Percentiles rank a stretch among this genome's conserved stretches.
phyloP scores from a whole-genome alignment of 2,888 invertebrate genomes.

The Pheosia gnoma region DNA sequence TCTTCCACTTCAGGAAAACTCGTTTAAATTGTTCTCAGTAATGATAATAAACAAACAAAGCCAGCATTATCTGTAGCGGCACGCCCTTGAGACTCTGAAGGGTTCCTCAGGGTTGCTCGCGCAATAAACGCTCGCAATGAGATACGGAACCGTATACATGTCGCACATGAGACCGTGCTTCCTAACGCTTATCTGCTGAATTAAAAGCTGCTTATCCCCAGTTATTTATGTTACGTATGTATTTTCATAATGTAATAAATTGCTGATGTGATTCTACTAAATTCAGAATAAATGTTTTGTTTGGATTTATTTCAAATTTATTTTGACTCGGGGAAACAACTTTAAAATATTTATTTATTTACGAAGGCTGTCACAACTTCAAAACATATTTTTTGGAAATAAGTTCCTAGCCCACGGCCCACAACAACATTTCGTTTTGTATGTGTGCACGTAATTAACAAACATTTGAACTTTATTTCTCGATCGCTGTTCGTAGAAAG shows the following conservation, averaged over 20 bases:
- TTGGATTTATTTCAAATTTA: neutral
- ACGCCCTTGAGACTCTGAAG: conserved; percentile 5
- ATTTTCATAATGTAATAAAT: conserved; percentile 36
- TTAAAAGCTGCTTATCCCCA: conserved; percentile 42
- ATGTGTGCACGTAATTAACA: neutral
- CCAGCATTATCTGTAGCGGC: conserved; percentile 29
- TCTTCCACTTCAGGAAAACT: conserved; percentile 25
- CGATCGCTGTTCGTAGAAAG: conserved; percentile 26
- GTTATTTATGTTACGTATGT: conserved; percentile 40
- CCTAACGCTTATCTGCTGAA: conserved; percentile 40
- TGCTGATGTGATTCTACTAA: conserved; percentile 14
- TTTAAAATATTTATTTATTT: neutral
- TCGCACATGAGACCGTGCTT: conserved; percentile 13
- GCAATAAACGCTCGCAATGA: conserved; percentile 12
- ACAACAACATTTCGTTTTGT: neutral
- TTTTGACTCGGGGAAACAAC: neutral
- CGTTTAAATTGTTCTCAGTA: conserved; percentile 31
- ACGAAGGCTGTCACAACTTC: neutral
- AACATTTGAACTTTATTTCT: conserved; percentile 26
- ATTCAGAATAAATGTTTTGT: neutral
- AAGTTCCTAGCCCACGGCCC: neutral
- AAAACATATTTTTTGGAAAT: neutral
- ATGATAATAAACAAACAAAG: conserved; percentile 37
- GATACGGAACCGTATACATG: conserved; percentile 21
- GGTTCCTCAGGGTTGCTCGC: conserved; percentile 19